Percentiles rank a stretch among this genome's conserved stretches.
Conservation (phyloP, 2,888 invertebrate genomes). For the Eupithecia subfuscata region DNA sequence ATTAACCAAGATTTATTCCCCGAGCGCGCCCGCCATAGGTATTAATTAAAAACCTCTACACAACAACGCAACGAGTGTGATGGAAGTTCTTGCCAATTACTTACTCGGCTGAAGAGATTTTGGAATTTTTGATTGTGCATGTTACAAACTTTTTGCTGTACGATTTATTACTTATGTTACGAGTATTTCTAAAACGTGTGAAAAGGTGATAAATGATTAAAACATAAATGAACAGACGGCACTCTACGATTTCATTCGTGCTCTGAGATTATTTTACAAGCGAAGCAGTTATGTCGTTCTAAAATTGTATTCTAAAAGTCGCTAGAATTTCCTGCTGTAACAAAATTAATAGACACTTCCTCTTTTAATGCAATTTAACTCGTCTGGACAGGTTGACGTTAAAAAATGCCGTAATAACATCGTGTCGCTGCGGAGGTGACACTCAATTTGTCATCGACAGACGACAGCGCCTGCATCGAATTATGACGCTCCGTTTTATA, state of each 20-base stretch:
- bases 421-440: constrained; percentile 58
- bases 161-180: constrained; percentile 23
- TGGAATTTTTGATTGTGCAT: constrained; percentile 26
- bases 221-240: not conserved
- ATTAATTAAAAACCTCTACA: constrained; percentile 81
- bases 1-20: constrained; percentile 82
- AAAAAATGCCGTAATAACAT: constrained; percentile 63
- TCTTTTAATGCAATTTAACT: constrained; percentile 51
- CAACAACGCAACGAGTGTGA: constrained; percentile 63
- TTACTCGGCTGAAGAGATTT: constrained; percentile 49
- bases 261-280: not conserved
- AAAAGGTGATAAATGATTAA: not conserved
- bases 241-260: not conserved
- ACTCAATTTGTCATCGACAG: constrained; percentile 66
- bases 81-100: constrained; percentile 61
- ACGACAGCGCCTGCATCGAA: constrained; percentile 31
- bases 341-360: constrained; percentile 43
- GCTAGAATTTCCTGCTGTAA: constrained; percentile 22
- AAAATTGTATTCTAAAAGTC: constrained; percentile 21
- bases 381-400: constrained; percentile 48
- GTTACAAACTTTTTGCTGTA: constrained; percentile 23
- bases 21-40: constrained; percentile 60
- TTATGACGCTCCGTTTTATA: constrained; percentile 18
- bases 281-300: constrained; percentile 4
- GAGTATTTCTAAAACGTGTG: constrained; percentile 9